Evolutionary conservation across 2,797 vertebrate species (phyloP), one percentile per base, ranked within the genome.

Genomic region (Oceanodroma leucorhoa): DNA sequence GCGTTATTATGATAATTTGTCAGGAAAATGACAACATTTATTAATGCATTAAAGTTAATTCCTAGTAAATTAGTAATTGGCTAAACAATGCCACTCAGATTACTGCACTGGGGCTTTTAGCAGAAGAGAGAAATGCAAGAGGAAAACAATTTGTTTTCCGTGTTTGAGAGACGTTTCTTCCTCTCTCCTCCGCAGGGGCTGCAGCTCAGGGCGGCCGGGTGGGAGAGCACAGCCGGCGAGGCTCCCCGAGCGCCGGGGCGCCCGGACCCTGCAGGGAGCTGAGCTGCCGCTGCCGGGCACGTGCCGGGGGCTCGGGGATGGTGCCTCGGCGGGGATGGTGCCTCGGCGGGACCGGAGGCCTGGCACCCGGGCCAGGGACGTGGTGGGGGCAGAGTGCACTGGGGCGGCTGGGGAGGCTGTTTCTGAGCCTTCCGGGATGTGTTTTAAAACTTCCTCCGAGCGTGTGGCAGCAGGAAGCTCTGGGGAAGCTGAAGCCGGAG

Each of bases 11-110:
- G 94, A 94, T 94, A 95, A 98, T 97, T 96, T 94, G 90, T 98
- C 97, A 96, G 91, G 84, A 93, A 97, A 97, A 97, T 94, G 92
- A 97, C 96, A 97, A 95, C 94, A 96, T 96, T 96, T 97, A 97
- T 97, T 97, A 97, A 97, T 94, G 93, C 80, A 96, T 97, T 97
- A 97, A 94, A 94, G 93, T 87, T 96, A 97, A 96, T 96, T 97
- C 86, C 76, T 87, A 87, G 95, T 95, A 96, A 97, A 96, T 96
- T 93, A 96, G 93, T 95, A 96, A 97, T 95, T 96, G 93, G 92
- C 95, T 94, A 94, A 96, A 93, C 92, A 96, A 94, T 77, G 67
- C 72, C 62, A 73, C 70, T 77, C 79, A 78, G 89, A 93, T 95
- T 73, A 88, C 64, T 65, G 66, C 0, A 0, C 61, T 10, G 41